phyloP scores from a whole-genome alignment of 2,888 invertebrate species.

The Perizoma affinitatum region DNA sequence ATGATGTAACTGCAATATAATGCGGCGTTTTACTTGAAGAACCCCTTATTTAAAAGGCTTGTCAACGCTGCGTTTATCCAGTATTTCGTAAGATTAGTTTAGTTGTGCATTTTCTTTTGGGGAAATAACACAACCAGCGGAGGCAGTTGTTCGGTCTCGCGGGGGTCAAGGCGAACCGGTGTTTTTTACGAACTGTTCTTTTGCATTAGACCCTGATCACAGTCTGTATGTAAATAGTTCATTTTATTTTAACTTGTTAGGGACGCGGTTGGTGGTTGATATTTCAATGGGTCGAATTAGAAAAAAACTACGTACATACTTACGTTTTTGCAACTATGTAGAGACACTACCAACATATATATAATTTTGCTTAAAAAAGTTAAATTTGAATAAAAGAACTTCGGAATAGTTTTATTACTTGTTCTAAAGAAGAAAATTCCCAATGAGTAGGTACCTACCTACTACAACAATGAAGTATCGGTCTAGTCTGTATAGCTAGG shows the following conservation, averaged over 20 bases:
- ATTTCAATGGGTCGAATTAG: constrained; percentile 1
- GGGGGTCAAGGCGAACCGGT: constrained; percentile 53
- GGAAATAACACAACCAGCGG: constrained; percentile 32
- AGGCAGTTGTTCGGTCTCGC: constrained; percentile 32
- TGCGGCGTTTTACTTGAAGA: not conserved
- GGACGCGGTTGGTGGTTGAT: constrained; percentile 14
- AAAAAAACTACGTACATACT: constrained; percentile 5
- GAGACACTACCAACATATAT: no score
- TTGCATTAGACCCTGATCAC: constrained; percentile 39
- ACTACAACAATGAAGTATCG: no score
- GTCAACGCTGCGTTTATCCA: not conserved
- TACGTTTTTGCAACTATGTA: no score
- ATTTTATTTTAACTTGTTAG: constrained; percentile 17
- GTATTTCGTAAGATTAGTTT: not conserved
- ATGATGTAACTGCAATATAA: no score
- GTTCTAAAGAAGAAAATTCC: no score
- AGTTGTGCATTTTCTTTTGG: constrained; percentile 26
- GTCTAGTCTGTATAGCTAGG: no score
- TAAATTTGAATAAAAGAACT: no score
- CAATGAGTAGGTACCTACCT: no score
- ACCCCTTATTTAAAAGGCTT: not conserved
- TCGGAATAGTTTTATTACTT: no score
- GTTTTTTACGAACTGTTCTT: constrained; percentile 43
- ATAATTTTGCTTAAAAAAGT: no score
- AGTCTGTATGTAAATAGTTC: constrained; percentile 21